Evolutionary conservation across 2,113 vertebrate genomes (phyloP), one percentile per base, ranked within the genome.

Genomic region (Hiodon tergisus): DNA sequence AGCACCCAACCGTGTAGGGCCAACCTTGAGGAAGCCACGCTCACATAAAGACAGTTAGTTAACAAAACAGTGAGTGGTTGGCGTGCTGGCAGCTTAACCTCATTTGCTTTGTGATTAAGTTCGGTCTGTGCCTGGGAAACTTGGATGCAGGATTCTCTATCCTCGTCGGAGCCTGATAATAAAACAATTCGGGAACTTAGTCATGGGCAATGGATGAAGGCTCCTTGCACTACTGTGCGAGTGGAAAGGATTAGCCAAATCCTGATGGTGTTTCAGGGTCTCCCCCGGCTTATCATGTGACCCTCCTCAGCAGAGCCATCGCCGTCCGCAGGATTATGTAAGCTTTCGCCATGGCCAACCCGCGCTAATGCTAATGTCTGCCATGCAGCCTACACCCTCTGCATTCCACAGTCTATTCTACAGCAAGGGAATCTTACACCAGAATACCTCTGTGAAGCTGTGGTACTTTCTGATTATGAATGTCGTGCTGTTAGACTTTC

Each of bases 381-480:
- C 1, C 31, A 2, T 31, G 31, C 31, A 31, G 31, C 31, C 31
- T 31, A 31, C 31, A 31, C 31, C 31, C 31, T 31, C 31, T 31
- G 73, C 71, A 31, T 48, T 46, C 52, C 59, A 72, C 79, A n/a
- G 11, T 69, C 62, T 77, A 4, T 31, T 14, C 11, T 46, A 4
- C 7, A 3, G 54, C 58, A 81, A 83, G 58, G 7, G 74, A 59
- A 72, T 47, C 10, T 31, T 62, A 85, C 80, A 69, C 74, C 79
- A 76, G 77, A 74, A 31, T 55, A 68, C 79, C 80, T 81, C 69
- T 1, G 77, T 76, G 81, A 80, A 81, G 76, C 82, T 88, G 84
- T 88, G 89, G 87, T 87, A 85, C 87, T 90, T 90, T 87, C 74
- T 81, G 83, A 86, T 86, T 79, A 85, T 84, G 86, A 88, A 89